A percentile compares a stretch with the other conserved stretches of the same genome.
These are phyloP conservation scores for Dendrolimus kikuchii DNA, from an alignment of 1,140 invertebrate species.

Conservation along the genomic window DNA sequence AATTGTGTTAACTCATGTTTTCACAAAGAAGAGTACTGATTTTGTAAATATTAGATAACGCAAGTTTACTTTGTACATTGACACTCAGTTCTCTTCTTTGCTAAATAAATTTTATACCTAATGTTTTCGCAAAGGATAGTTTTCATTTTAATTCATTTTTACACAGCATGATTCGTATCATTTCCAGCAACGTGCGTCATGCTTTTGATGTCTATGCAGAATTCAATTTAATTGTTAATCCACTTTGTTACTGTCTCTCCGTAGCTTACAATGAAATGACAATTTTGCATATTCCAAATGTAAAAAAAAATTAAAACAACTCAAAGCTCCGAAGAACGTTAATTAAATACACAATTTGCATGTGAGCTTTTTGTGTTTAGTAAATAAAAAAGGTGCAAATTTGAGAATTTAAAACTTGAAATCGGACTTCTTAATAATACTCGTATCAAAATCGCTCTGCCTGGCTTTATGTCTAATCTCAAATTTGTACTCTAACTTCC, in stretches of 20 bases:
- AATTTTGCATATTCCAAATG: conserved; percentile 9
- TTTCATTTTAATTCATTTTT: conserved; percentile 42
- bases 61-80: background rate
- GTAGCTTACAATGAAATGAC: conserved; percentile 18
- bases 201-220: conserved; percentile 69
- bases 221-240: conserved; percentile 32
- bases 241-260: conserved; percentile 23
- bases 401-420: conserved; percentile 25
- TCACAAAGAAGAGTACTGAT: conserved; percentile 48
- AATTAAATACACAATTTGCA: conserved; percentile 40
- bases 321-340: conserved; percentile 21
- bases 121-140: conserved; percentile 32
- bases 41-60: background rate
- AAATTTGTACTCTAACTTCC: conserved; percentile 26
- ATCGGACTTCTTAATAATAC: too few relatives aligned
- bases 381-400: conserved; percentile 37
- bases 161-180: conserved; percentile 63
- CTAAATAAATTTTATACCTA: conserved; percentile 16
- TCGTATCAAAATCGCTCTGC: conserved; percentile 39
- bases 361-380: conserved; percentile 65
- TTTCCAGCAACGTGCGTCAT: conserved; percentile 63
- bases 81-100: conserved; percentile 49
- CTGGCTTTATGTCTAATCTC: conserved; percentile 48
- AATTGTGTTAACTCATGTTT: conserved; percentile 30
- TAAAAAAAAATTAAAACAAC: conserved; percentile 8